phyloP scores from a whole-genome alignment of 2,113 vertebrate genomes.

The Psophia crepitans region DNA sequence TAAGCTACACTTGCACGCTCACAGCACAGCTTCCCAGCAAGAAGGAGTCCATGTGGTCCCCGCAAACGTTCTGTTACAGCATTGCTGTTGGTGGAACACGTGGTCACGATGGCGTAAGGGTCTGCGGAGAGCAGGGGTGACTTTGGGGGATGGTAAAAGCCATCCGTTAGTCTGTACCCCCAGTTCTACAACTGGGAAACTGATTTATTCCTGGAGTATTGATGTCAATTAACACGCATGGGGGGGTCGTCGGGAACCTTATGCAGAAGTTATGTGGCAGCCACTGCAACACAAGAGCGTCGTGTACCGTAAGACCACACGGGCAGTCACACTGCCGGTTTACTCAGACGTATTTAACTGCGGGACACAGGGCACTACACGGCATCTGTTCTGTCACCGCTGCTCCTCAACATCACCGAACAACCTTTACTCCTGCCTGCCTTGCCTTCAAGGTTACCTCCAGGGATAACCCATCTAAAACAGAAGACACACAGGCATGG shows the following conservation, averaged over 20 bases:
- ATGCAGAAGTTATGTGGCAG: accelerated
- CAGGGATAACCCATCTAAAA: background rate
- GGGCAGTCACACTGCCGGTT: background rate
- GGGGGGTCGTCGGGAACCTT: accelerated
- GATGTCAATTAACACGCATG: background rate
- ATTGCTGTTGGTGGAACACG: accelerated
- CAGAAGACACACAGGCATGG: background rate
- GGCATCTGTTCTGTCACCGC: background rate
- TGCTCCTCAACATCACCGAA: background rate
- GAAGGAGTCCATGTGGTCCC: background rate
- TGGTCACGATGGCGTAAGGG: accelerated
- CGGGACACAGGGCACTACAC: background rate
- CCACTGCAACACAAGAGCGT: background rate
- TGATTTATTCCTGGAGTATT: background rate
- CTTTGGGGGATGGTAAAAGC: background rate
- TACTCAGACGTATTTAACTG: background rate
- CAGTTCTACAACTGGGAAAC: background rate
- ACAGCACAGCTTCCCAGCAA: background rate
- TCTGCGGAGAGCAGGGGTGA: accelerated
- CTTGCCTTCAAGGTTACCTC: background rate
- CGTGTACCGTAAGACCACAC: background rate
- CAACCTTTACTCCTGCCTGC: background rate
- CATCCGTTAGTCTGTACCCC: background rate
- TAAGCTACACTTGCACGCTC: accelerated
- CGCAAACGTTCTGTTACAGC: accelerated